Percentiles rank a stretch among this genome's conserved stretches.
Conservation (phyloP, 1,140 invertebrate species). For the Saccostrea glomerata region DNA sequence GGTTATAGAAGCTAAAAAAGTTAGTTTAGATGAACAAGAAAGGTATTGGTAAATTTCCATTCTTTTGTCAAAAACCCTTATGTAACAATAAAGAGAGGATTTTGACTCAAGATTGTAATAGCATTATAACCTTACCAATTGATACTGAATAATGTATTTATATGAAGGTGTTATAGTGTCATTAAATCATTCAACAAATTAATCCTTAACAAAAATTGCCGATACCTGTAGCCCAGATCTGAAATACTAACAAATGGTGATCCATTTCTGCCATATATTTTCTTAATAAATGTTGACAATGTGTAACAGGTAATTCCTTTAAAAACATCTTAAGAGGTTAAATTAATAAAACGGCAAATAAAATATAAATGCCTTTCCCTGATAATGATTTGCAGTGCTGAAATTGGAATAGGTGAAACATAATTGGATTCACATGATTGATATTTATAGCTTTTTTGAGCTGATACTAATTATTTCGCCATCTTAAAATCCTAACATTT, state of each 20-base stretch:
- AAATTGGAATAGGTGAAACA: not conserved
- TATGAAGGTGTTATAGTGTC: conserved; percentile 1
- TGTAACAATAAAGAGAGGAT: not conserved
- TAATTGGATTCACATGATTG: conserved; percentile 3
- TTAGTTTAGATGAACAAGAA: not conserved
- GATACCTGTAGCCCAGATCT: not conserved
- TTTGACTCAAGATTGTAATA: not conserved
- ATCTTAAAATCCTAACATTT: not conserved
- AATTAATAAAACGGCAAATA: not conserved
- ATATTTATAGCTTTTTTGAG: not conserved
- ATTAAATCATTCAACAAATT: not conserved
- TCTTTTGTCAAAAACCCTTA: not conserved
- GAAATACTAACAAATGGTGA: not conserved
- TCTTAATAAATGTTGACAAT: not conserved
- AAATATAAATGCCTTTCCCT: not conserved
- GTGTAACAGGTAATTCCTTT: not conserved
- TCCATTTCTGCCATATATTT: not conserved
- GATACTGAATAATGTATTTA: not conserved
- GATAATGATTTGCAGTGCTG: not conserved
- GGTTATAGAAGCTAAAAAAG: not conserved
- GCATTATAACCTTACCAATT: not conserved
- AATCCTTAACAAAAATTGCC: not conserved
- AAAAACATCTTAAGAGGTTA: not conserved
- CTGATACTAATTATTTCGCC: not conserved
- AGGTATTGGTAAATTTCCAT: not conserved